phyloP scores from a whole-genome alignment of 2,113 vertebrate genomes.

The Phaethon lepturus region DNA sequence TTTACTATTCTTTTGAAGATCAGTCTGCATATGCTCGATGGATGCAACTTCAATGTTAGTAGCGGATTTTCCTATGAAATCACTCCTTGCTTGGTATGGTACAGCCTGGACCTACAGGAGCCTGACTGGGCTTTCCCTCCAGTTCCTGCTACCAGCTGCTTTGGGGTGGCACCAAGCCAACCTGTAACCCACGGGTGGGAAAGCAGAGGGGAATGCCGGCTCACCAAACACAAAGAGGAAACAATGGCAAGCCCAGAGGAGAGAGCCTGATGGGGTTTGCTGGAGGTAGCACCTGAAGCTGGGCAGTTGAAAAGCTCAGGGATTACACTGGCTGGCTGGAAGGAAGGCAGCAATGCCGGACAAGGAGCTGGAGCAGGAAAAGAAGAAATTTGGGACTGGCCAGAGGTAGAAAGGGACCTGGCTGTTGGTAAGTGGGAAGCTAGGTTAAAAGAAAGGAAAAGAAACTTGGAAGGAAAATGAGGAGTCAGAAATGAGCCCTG shows the following conservation, averaged over 20 bases:
- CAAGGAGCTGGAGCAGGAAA: neutral
- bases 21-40: neutral
- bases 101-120: neutral
- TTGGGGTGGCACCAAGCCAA: neutral
- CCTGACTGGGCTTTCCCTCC: neutral
- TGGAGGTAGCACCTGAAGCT: neutral
- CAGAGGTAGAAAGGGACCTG: neutral
- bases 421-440: neutral
- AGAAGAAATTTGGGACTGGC: neutral
- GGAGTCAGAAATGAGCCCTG: neutral
- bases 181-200: neutral
- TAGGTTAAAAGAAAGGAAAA: neutral
- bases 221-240: neutral
- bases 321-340: neutral
- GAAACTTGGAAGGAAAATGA: neutral
- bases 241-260: neutral
- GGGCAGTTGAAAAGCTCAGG: neutral
- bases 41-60: neutral
- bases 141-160: neutral
- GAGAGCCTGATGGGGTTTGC: neutral
- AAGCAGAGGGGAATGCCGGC: neutral
- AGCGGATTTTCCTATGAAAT: neutral
- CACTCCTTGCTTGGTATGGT: neutral
- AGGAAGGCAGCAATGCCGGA: neutral
- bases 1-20: neutral